Percentiles rank a stretch among this genome's conserved stretches.
phyloP scores from a whole-genome alignment of 2,113 vertebrate species.

The Dasyurus viverrinus region DNA sequence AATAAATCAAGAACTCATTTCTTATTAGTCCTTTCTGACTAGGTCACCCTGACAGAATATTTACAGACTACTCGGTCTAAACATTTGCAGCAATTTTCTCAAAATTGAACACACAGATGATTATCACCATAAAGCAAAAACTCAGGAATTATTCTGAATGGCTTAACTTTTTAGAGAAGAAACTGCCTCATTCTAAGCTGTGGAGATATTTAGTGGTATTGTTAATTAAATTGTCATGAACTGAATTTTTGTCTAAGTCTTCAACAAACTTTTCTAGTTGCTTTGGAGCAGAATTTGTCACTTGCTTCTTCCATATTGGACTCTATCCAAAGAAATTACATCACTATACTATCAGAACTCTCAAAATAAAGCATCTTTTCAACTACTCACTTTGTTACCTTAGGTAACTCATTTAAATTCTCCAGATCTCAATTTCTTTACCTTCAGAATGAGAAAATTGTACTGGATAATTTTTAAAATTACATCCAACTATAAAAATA shows the following conservation, averaged over 20 bases:
- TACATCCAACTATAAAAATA: background rate
- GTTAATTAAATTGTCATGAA: background rate
- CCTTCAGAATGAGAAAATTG: background rate
- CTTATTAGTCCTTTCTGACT: background rate
- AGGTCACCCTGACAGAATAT: background rate
- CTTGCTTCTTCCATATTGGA: background rate
- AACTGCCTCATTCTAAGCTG: background rate
- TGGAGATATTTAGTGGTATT: background rate
- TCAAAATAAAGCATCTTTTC: background rate
- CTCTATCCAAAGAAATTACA: background rate
- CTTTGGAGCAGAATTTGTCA: constrained; percentile 15
- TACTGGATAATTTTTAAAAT: background rate
- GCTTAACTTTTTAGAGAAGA: background rate
- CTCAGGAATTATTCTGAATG: background rate
- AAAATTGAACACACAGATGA: constrained; percentile 28
- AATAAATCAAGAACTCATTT: constrained; percentile 14
- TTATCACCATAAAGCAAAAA: background rate
- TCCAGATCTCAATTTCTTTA: background rate
- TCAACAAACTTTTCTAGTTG: background rate
- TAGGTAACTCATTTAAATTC: background rate
- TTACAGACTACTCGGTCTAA: background rate
- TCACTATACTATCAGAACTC: background rate
- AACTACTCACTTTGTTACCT: background rate
- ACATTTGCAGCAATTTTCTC: constrained; percentile 23
- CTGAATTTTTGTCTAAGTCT: background rate